Conservation (phyloP, 2,797 vertebrate genomes). For the Pempheris klunzingeri region DNA sequence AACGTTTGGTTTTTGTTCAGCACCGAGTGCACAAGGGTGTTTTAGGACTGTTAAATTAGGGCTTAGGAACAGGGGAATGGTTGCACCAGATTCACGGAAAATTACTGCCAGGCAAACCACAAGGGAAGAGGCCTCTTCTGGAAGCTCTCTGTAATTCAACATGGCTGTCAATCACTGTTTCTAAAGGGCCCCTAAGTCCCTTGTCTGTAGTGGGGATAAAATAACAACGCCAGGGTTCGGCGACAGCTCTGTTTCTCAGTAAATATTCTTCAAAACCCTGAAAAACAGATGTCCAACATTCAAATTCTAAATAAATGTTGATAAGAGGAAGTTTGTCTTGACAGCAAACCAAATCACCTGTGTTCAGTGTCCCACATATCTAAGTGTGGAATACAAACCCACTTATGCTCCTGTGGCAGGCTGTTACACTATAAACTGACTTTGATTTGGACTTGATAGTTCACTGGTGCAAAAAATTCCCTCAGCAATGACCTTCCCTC, state of each 20-base stretch:
- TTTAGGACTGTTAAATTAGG: slow-evolving; percentile 82
- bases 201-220: slow-evolving; percentile 69
- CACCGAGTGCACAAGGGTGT: slow-evolving; percentile 65
- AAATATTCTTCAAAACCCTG: slow-evolving; percentile 49
- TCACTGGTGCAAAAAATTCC: slow-evolving; percentile 30
- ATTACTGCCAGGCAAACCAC: slow-evolving; percentile 75
- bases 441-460: slow-evolving; percentile 27
- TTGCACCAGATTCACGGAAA: slow-evolving; percentile 75
- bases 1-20: slow-evolving; percentile 78
- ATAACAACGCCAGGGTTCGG: slow-evolving; percentile 61
- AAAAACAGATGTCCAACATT: slow-evolving; percentile 66
- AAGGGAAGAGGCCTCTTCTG: slow-evolving; percentile 71
- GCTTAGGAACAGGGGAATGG: slow-evolving; percentile 68
- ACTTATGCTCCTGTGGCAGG: neutral
- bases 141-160: slow-evolving; percentile 81
- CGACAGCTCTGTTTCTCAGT: slow-evolving; percentile 52
- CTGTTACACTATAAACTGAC: slow-evolving; percentile 18
- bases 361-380: slow-evolving; percentile 2
- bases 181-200: slow-evolving; percentile 70
- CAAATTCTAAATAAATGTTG: slow-evolving; percentile 40
- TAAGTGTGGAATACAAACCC: neutral
- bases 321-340: slow-evolving; percentile 35
- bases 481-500: slow-evolving; percentile 23
- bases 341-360: slow-evolving; percentile 23
- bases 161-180: slow-evolving; percentile 84